A percentile compares a stretch with the other conserved stretches of the same genome.
Evolutionary conservation across 2,888 invertebrate genomes (phyloP).

Genomic region (Craniophora ligustri): DNA sequence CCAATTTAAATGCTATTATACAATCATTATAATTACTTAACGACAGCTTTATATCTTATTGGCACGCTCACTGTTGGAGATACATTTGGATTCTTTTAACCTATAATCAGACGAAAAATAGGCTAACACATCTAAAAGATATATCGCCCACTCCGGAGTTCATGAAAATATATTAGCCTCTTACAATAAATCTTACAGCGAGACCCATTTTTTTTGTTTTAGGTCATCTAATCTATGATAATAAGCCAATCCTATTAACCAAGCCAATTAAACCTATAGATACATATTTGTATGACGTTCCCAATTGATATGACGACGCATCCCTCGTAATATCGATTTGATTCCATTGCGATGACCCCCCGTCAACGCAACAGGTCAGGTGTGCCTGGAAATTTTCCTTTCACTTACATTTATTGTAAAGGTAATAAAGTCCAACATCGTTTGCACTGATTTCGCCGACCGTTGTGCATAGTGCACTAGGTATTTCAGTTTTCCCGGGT

Average conservation of each 20-base stretch:
- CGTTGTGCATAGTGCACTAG: conserved; percentile 62
- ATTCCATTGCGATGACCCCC: conserved; percentile 54
- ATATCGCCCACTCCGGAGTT: conserved; percentile 25
- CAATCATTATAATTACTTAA: conserved; percentile 30
- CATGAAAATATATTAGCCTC: conserved; percentile 46
- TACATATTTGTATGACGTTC: conserved; percentile 26
- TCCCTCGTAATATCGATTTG: conserved; percentile 57
- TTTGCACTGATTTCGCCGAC: conserved; percentile 45
- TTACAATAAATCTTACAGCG: conserved; percentile 30
- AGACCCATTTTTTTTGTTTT: conserved; percentile 28
- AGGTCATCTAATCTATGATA: conserved; percentile 25
- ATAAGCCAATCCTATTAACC: too few relatives aligned
- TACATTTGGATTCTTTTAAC: conserved; percentile 39
- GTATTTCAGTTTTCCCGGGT: conserved; percentile 80
- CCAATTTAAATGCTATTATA: conserved; percentile 37
- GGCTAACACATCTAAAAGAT: conserved; percentile 29
- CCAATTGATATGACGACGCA: conserved; percentile 44
- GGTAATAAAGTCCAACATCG: conserved; percentile 66
- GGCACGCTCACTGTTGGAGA: conserved; percentile 13
- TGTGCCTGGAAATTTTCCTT: conserved; percentile 26
- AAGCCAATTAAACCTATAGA: too few relatives aligned
- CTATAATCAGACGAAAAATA: conserved; percentile 19
- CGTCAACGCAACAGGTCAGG: conserved; percentile 55
- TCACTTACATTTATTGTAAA: conserved; percentile 51
- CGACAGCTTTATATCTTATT: conserved; percentile 13